Conservation (phyloP, 2,113 vertebrate species). For the Muscicapa adusta region DNA sequence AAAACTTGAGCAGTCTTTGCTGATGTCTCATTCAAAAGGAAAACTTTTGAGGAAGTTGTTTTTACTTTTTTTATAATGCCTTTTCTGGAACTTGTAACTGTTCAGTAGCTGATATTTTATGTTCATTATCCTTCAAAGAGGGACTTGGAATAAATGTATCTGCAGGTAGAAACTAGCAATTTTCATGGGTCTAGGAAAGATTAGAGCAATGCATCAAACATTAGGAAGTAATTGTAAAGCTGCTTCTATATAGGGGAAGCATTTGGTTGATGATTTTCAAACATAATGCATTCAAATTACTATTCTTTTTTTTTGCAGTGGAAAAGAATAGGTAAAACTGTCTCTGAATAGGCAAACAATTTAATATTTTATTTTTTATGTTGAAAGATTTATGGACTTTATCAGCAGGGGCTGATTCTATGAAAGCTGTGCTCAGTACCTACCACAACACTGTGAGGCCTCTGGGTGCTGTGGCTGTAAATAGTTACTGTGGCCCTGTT, state of each 20-base stretch:
- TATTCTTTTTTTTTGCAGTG: neutral
- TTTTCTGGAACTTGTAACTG: neutral
- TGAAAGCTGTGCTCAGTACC: neutral
- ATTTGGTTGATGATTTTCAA: neutral
- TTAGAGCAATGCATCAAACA: neutral
- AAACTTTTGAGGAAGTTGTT: neutral
- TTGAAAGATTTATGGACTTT: neutral
- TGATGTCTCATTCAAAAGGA: neutral
- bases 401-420: neutral
- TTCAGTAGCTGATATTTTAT: neutral
- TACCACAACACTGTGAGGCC: neutral
- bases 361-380: neutral
- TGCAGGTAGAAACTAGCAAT: neutral
- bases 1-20: neutral
- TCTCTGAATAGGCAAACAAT: neutral
- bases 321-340: neutral
- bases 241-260: neutral
- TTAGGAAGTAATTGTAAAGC: neutral
- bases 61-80: neutral
- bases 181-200: neutral
- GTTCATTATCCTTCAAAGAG: neutral
- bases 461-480: neutral
- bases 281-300: neutral
- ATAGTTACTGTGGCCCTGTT: neutral
- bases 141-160: neutral